phyloP scores from a whole-genome alignment of 2,797 vertebrate genomes.

The Oreochromis mossambicus region DNA sequence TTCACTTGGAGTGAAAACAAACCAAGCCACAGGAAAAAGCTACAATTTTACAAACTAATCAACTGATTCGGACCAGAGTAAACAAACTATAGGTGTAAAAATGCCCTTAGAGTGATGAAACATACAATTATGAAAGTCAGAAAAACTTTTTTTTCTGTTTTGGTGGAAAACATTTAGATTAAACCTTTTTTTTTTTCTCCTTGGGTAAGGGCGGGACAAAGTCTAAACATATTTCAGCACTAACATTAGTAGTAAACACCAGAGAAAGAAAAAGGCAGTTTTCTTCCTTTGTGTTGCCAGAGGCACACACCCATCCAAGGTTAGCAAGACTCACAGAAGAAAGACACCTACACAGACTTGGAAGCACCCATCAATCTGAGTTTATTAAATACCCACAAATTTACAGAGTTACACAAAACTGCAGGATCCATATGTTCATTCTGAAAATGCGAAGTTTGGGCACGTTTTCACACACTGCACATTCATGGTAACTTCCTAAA shows the following conservation, averaged over 20 bases:
- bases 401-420: not conserved
- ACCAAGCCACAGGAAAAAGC: not conserved
- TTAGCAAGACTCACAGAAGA: not conserved
- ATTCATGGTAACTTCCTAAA: not conserved
- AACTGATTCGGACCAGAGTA: not conserved
- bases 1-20: not conserved
- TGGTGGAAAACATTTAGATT: not conserved
- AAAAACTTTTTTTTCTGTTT: not conserved
- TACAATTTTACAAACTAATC: not conserved
- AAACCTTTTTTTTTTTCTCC: not conserved
- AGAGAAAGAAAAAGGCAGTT: not conserved
- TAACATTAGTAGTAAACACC: not conserved
- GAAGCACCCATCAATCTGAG: not conserved
- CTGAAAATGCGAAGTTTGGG: not conserved
- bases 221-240: not conserved
- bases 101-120: not conserved
- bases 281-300: not conserved
- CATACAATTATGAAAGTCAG: not conserved
- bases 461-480: not conserved
- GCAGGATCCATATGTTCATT: not conserved
- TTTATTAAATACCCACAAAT: not conserved
- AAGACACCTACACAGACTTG: not conserved
- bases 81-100: not conserved
- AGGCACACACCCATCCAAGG: not conserved
- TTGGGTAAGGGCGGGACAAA: not conserved